Conservation (phyloP, 2,797 vertebrate genomes). For the Oreonectes daqikongensis region DNA sequence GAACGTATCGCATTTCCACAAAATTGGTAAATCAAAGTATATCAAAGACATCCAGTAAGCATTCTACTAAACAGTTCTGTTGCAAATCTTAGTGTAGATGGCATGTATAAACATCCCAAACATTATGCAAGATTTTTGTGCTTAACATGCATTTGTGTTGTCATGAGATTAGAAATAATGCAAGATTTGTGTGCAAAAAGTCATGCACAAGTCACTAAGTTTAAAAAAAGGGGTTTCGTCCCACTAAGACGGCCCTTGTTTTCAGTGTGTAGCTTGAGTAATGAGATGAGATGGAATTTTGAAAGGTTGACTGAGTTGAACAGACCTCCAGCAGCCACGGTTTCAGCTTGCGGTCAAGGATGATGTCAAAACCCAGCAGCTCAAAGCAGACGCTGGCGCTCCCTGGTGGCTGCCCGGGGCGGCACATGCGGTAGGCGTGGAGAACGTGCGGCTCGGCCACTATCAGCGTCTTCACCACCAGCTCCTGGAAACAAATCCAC, state of each 20-base stretch:
- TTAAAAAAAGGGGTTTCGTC: background rate
- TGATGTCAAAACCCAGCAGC: conserved; percentile 96
- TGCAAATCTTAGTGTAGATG: background rate
- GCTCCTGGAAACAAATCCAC: conserved; percentile 77
- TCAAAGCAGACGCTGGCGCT: conserved; percentile 99
- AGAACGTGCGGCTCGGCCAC: conserved; percentile 96
- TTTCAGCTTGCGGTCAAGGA: conserved; percentile 96
- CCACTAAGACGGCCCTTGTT: background rate
- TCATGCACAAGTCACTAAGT: background rate
- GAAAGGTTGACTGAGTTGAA: background rate
- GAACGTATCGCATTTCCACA: background rate
- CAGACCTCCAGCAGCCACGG: conserved; percentile 95
- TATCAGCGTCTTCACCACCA: conserved; percentile 96
- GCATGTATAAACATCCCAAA: background rate
- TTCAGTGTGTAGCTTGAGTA: background rate
- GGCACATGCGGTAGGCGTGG: conserved; percentile 97
- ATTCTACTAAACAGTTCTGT: background rate
- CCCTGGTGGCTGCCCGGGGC: conserved; percentile 93
- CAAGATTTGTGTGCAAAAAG: background rate
- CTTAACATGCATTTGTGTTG: background rate
- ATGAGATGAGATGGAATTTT: background rate
- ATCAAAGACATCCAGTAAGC: background rate
- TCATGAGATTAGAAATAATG: background rate
- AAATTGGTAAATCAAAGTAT: background rate
- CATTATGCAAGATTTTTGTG: background rate